A percentile compares a stretch with the other conserved stretches of the same genome.
Conservation (phyloP, 2,113 vertebrate species). For the Elachura formosa region DNA sequence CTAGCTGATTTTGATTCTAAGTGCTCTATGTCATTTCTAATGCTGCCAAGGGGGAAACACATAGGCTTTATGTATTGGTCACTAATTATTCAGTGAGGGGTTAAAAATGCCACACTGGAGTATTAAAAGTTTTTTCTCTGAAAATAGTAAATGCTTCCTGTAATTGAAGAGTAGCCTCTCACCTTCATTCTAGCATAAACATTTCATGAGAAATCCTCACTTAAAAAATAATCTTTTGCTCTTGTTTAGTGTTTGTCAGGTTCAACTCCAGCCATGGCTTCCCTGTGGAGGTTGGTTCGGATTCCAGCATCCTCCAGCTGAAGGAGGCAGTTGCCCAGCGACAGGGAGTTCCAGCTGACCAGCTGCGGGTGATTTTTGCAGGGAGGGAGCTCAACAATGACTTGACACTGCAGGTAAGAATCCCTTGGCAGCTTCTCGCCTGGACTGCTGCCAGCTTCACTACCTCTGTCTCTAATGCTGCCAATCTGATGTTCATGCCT, state of each 20-base stretch:
- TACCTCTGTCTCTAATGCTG: slow-evolving; percentile 40
- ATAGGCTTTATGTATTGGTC: neutral
- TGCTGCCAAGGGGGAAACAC: neutral
- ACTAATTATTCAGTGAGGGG: neutral
- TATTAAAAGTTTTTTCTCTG: neutral
- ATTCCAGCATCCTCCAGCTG: slow-evolving; percentile 77
- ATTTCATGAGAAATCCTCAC: neutral
- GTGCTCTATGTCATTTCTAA: neutral
- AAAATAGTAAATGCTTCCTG: neutral
- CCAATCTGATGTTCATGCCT: slow-evolving; percentile 72
- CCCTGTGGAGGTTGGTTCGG: slow-evolving; percentile 72
- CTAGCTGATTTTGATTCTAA: neutral
- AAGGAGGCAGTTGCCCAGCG: slow-evolving; percentile 81
- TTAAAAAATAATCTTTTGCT: slow-evolving; percentile 13
- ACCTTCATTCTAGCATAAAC: neutral
- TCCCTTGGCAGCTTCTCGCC: slow-evolving; percentile 5
- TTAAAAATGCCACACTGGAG: neutral
- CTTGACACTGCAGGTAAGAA: slow-evolving; percentile 81
- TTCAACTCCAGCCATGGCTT: slow-evolving; percentile 84
- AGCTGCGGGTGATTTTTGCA: slow-evolving; percentile 82
- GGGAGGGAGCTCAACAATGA: slow-evolving; percentile 79
- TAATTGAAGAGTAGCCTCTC: neutral
- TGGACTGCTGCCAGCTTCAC: slow-evolving; percentile 36
- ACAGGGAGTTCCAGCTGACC: slow-evolving; percentile 78
- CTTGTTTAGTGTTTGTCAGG: slow-evolving; percentile 78